A percentile compares a stretch with the other conserved stretches of the same genome.
Evolutionary conservation across 1,140 invertebrate species (phyloP).

Genomic region (Metaphire vulgaris): DNA sequence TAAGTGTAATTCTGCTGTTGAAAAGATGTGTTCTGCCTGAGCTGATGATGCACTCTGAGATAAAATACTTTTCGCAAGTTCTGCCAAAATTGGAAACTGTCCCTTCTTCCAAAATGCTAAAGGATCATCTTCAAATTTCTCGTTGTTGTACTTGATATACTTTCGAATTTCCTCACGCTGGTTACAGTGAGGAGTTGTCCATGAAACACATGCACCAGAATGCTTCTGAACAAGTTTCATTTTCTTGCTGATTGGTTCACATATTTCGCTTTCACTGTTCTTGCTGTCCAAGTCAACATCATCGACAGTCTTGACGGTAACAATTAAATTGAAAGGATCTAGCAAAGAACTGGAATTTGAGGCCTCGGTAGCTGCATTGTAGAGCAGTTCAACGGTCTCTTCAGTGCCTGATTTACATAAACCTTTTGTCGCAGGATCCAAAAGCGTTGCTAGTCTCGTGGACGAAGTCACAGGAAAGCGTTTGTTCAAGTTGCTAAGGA

Average conservation of each 20-base stretch:
- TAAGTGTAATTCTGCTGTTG: neutral
- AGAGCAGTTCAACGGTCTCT: neutral
- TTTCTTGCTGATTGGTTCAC: neutral
- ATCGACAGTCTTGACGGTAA: too few species aligned
- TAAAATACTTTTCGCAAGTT: neutral
- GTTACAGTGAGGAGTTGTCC: neutral
- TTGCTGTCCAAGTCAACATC: neutral
- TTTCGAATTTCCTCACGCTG: neutral
- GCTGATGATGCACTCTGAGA: neutral
- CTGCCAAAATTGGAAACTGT: neutral
- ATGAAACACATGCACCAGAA: neutral
- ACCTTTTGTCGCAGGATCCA: neutral
- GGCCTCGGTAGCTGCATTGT: neutral
- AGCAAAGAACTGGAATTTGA: neutral
- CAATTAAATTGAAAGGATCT: neutral
- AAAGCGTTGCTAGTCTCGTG: neutral
- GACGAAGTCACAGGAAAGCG: neutral
- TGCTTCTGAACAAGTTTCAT: neutral
- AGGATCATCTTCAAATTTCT: neutral
- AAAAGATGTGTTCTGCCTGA: neutral
- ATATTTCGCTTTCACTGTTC: neutral
- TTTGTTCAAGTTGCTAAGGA: neutral
- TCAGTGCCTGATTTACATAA: neutral
- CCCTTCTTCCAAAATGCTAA: neutral
- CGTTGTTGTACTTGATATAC: neutral